These are phyloP conservation scores for Mnemiopsis leidyi DNA, from an alignment of 37 sponge, comb jelly and placozoan species.

Conservation along the genomic window DNA sequence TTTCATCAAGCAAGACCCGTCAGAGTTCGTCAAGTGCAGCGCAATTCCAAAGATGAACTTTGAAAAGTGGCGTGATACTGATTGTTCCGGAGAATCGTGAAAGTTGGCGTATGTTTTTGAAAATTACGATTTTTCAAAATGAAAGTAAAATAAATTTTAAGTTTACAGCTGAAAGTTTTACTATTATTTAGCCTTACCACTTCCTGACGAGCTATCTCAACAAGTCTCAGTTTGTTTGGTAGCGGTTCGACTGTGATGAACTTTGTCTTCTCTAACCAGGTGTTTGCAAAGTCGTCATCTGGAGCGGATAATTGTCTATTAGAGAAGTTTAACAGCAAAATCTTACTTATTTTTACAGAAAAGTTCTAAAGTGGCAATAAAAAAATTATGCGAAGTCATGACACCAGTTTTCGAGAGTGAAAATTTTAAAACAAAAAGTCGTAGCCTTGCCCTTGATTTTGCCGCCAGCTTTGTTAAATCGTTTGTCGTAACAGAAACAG, in stretches of 20 bases:
- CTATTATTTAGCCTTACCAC: background rate
- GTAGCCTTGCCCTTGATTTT: background rate
- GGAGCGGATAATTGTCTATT: too few species aligned
- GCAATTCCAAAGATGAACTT: constrained; percentile 13
- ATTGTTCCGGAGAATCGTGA: background rate
- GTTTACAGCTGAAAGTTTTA: too few species aligned
- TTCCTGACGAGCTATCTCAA: constrained; percentile 8
- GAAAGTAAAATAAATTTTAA: background rate
- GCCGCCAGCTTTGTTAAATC: constrained; percentile 34
- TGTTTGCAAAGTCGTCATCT: constrained; percentile 64
- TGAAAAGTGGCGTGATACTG: constrained; percentile 18
- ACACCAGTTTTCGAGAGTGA: too few species aligned
- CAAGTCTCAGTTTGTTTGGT: constrained; percentile 51
- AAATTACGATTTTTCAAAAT: too few species aligned
- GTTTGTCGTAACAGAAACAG: constrained; percentile 31
- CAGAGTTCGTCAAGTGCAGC: constrained; percentile 26
- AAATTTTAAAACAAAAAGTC: too few species aligned
- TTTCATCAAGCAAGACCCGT: constrained; percentile 6
- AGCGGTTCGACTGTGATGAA: constrained; percentile 3
- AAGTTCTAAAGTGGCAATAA: too few species aligned
- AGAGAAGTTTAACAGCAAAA: too few species aligned
- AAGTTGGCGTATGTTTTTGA: too few species aligned
- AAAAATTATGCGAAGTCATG: too few species aligned
- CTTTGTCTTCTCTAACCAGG: constrained; percentile 11
- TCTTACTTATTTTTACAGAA: too few species aligned